Conservation (phyloP, 2,888 invertebrate species). For the Lordiphosa andalusiaca region DNA sequence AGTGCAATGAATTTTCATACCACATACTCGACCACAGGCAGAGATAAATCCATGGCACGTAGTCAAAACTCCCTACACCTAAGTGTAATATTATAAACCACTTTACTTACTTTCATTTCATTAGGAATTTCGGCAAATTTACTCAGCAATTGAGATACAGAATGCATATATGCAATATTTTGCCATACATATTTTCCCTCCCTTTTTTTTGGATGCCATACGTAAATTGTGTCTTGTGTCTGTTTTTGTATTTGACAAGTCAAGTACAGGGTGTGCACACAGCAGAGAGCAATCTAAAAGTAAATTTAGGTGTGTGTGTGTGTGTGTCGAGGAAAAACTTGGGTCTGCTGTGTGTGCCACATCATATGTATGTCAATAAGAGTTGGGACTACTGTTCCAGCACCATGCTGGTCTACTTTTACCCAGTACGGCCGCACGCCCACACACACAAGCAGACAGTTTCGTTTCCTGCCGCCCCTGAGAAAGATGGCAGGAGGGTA, state of each 20-base stretch:
- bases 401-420: conserved; percentile 60
- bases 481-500: background rate
- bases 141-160: conserved; percentile 8
- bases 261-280: conserved; percentile 52
- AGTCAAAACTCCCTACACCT: no score
- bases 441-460: conserved; percentile 9
- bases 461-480: conserved; percentile 19
- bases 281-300: conserved; percentile 19
- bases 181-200: conserved; percentile 1
- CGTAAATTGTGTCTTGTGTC: conserved; percentile 6
- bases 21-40: no score
- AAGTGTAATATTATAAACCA: no score
- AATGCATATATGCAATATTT: conserved; percentile 38
- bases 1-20: no score
- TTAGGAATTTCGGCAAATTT: no score
- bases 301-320: conserved; percentile 16
- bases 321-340: conserved; percentile 17
- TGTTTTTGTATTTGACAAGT: conserved; percentile 57
- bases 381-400: conserved; percentile 37
- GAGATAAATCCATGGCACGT: no score
- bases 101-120: no score
- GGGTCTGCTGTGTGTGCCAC: conserved; percentile 31
- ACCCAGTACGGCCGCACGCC: conserved; percentile 19
- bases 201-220: background rate
- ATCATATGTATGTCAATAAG: conserved; percentile 64